phyloP scores from a whole-genome alignment of 2,113 vertebrate species.

The Hyla sarda region DNA sequence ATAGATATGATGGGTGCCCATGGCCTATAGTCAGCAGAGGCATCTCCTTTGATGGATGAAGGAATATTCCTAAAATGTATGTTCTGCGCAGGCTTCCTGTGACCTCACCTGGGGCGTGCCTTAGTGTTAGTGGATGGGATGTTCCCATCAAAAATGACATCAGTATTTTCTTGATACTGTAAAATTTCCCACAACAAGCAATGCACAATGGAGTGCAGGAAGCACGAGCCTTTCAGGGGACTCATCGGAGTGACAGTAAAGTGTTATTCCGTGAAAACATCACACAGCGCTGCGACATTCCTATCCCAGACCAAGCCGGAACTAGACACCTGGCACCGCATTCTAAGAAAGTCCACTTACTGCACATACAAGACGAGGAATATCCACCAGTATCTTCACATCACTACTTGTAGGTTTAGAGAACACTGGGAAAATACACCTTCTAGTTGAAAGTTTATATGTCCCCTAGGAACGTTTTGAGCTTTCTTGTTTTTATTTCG shows the following conservation, averaged over 20 bases:
- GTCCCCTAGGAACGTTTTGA: too few relatives aligned
- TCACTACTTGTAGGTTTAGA: too few relatives aligned
- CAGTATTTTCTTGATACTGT: background rate
- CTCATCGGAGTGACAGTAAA: background rate
- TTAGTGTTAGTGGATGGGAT: background rate
- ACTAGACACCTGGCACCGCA: background rate
- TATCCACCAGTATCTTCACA: background rate
- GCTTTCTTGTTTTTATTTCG: too few relatives aligned
- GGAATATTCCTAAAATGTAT: background rate
- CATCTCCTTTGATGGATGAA: background rate
- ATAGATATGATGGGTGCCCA: background rate
- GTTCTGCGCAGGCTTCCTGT: background rate
- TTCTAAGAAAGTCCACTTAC: background rate
- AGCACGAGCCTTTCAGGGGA: background rate
- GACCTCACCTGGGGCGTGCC: background rate
- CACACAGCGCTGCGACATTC: background rate
- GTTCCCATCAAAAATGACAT: background rate
- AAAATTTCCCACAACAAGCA: slow-evolving; percentile 30
- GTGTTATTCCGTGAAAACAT: background rate
- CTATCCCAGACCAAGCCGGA: background rate
- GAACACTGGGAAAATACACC: too few relatives aligned
- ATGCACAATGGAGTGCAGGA: slow-evolving; percentile 1
- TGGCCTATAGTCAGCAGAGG: background rate
- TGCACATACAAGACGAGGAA: background rate
- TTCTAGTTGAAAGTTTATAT: too few relatives aligned